A percentile compares a stretch with the other conserved stretches of the same genome.
Conservation (phyloP, 64 coral and sea anemone species). For the Montipora capricornis region DNA sequence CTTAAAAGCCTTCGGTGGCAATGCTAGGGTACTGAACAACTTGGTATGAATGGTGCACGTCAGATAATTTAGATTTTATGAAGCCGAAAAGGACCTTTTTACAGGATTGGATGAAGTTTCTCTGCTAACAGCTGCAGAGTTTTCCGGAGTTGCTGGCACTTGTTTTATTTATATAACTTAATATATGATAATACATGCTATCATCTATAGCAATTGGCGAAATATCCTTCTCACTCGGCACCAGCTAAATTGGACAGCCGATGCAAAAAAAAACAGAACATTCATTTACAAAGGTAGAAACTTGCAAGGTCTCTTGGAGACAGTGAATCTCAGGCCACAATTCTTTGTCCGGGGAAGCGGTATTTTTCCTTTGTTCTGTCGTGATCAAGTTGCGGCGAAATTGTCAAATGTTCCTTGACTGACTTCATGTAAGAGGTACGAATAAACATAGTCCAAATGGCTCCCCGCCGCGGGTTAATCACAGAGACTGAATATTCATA, state of each 20-base stretch:
- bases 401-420: not conserved
- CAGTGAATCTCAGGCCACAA: not conserved
- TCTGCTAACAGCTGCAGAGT: not conserved
- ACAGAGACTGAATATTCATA: not conserved
- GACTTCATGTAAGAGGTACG: slow-evolving; percentile 1
- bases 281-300: not conserved
- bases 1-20: not conserved
- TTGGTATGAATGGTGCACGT: not conserved
- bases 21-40: not conserved
- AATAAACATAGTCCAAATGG: slow-evolving; percentile 21
- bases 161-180: slow-evolving; percentile 8
- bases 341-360: too few species aligned
- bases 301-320: too few species aligned
- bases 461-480: not conserved
- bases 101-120: not conserved
- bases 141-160: not conserved
- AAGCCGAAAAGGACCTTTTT: not conserved
- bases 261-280: not conserved
- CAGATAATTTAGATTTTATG: not conserved
- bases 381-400: not conserved
- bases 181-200: slow-evolving; percentile 18
- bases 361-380: not conserved
- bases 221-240: not conserved
- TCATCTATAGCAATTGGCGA: not conserved
- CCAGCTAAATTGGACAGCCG: not conserved